These are phyloP conservation scores for Holcopasites calliopsidis DNA, from an alignment of 1,140 invertebrate species.

Conservation along the genomic window DNA sequence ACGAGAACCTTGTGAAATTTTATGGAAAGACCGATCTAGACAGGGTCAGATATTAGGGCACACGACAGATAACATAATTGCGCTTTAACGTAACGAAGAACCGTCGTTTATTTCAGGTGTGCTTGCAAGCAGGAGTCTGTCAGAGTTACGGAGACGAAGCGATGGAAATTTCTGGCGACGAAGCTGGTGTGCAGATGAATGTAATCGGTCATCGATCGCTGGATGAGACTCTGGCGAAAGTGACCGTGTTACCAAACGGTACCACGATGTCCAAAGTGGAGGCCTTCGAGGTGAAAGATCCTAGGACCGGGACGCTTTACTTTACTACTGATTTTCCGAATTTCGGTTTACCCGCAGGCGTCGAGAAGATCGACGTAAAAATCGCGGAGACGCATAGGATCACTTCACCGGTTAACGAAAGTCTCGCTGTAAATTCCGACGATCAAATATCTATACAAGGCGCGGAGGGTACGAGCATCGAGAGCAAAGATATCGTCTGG, in stretches of 20 bases:
- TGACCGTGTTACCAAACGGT: constrained; percentile 77
- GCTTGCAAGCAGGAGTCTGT: constrained; percentile 70
- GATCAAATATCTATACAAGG: constrained; percentile 82
- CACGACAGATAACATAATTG: background rate
- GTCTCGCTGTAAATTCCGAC: constrained; percentile 84
- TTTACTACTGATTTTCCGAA: constrained; percentile 88
- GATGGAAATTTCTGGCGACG: constrained; percentile 84
- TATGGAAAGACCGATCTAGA: constrained; percentile 89
- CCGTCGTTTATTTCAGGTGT: constrained; percentile 62
- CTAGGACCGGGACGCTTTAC: constrained; percentile 82
- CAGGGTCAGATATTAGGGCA: constrained; percentile 73
- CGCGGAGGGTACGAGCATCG: constrained; percentile 83
- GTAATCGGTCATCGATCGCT: constrained; percentile 73
- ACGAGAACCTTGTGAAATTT: constrained; percentile 89
- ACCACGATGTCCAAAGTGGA: constrained; percentile 85
- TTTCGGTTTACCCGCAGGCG: constrained; percentile 85
- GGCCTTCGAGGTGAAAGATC: constrained; percentile 85
- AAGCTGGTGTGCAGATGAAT: constrained; percentile 82
- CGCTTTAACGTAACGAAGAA: no score
- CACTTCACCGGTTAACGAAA: constrained; percentile 85
- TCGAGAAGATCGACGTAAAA: constrained; percentile 85
- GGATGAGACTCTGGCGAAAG: constrained; percentile 52
- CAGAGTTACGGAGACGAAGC: constrained; percentile 88
- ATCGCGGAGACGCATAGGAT: constrained; percentile 86
- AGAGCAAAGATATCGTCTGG: constrained; percentile 83